These are phyloP conservation scores for Thymelicus lineola DNA, from an alignment of 2,888 invertebrate species.

Conservation along the genomic window DNA sequence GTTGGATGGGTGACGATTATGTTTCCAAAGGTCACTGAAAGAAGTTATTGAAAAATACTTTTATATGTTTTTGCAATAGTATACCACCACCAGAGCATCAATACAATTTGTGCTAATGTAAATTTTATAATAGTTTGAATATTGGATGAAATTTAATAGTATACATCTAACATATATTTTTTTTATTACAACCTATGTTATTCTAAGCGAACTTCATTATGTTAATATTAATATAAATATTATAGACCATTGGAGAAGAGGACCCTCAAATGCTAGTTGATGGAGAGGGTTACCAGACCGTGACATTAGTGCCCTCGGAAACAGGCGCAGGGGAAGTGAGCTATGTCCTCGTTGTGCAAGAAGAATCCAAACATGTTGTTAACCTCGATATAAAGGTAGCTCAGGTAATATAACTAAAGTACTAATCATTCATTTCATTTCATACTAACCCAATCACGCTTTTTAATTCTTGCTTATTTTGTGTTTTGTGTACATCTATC, in stretches of 20 bases:
- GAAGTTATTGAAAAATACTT: not conserved
- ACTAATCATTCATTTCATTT: constrained; percentile 10
- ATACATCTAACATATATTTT: no score
- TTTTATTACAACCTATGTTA: no score
- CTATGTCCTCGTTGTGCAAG: constrained; percentile 94
- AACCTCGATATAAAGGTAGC: constrained; percentile 64
- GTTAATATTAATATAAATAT: not conserved
- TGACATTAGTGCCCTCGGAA: constrained; percentile 93
- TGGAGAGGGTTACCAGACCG: constrained; percentile 89
- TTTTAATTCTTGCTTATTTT: not conserved
- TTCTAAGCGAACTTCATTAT: no score
- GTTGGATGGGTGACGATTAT: not conserved
- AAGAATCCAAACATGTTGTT: constrained; percentile 86
- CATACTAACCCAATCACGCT: constrained; percentile 38
- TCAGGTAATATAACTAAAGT: constrained; percentile 49
- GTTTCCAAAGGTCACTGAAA: no score
- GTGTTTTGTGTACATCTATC: no score
- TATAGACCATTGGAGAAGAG: constrained; percentile 44
- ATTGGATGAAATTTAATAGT: no score
- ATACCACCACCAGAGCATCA: no score
- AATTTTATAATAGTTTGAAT: no score
- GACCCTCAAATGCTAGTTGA: constrained; percentile 57
- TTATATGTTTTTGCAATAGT: no score
- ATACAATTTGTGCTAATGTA: no score
- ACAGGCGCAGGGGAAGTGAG: constrained; percentile 92